These are phyloP conservation scores for Napeogenes inachia DNA, from an alignment of 2,888 invertebrate species.

Conservation along the genomic window DNA sequence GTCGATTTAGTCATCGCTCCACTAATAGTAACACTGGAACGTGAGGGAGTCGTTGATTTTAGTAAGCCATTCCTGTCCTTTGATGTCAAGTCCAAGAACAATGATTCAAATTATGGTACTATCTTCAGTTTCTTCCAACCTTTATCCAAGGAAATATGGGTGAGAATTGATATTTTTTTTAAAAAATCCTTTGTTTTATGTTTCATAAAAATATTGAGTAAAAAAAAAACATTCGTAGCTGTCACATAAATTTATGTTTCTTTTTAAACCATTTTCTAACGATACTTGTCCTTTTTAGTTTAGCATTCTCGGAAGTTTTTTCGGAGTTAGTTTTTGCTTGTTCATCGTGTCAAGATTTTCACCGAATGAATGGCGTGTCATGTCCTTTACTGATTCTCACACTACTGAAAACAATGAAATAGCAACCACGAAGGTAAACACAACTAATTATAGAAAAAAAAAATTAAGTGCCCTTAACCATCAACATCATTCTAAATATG, in stretches of 20 bases:
- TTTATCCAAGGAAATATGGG: constrained; percentile 97
- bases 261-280: background rate
- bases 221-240: too few species aligned
- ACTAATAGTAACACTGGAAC: constrained; percentile 93
- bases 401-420: constrained; percentile 48
- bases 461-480: too few species aligned
- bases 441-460: too few species aligned
- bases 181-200: too few species aligned
- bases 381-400: constrained; percentile 58
- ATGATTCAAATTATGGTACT: constrained; percentile 87
- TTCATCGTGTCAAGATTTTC: constrained; percentile 97
- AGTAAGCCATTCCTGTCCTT: constrained; percentile 98
- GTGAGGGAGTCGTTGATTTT: constrained; percentile 97
- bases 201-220: too few species aligned
- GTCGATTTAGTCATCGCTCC: constrained; percentile 97
- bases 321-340: constrained; percentile 95
- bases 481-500: too few species aligned
- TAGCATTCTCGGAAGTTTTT: constrained; percentile 88
- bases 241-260: background rate
- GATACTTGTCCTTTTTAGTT: constrained; percentile 48
- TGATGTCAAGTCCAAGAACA: constrained; percentile 96
- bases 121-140: constrained; percentile 98
- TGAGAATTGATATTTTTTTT: constrained; percentile 64
- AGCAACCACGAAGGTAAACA: constrained; percentile 47
- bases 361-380: constrained; percentile 95